A percentile compares a stretch with the other conserved stretches of the same genome.
Evolutionary conservation across 2,888 invertebrate species (phyloP).

Genomic region (Synanthedon andrenaeformis): DNA sequence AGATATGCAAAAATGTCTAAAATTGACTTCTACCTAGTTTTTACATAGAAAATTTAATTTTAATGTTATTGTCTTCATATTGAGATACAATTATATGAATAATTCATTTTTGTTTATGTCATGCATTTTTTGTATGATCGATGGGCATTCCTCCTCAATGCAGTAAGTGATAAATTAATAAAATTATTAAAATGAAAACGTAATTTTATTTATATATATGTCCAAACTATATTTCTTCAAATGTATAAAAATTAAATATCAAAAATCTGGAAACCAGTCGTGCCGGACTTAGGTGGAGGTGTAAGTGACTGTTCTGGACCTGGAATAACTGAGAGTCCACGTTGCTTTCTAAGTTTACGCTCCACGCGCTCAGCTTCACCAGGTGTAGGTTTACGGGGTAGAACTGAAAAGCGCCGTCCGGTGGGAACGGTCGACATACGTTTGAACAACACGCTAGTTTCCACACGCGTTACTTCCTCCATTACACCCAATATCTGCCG

Average conservation of each 20-base stretch:
- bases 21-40: too few relatives aligned
- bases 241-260: constrained; percentile 27
- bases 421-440: constrained; percentile 49
- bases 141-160: too few relatives aligned
- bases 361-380: constrained; percentile 24
- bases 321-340: constrained; percentile 48
- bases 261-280: constrained; percentile 47
- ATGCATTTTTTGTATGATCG: too few relatives aligned
- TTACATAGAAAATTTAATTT: too few relatives aligned
- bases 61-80: too few relatives aligned
- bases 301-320: constrained; percentile 41
- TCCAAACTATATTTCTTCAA: too few relatives aligned
- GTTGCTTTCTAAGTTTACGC: constrained; percentile 39
- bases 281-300: constrained; percentile 33
- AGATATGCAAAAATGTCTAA: too few relatives aligned
- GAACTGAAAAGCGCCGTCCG: constrained; percentile 48
- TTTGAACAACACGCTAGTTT: constrained; percentile 48
- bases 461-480: constrained; percentile 38
- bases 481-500: constrained; percentile 40
- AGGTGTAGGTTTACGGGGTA: constrained; percentile 35
- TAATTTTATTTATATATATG: too few relatives aligned
- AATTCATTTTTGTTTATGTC: too few relatives aligned
- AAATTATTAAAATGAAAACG: too few relatives aligned
- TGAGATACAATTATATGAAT: too few relatives aligned
- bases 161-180: too few relatives aligned